Conservation (phyloP, 2,888 invertebrate species). For the Acholoe squamosa region DNA sequence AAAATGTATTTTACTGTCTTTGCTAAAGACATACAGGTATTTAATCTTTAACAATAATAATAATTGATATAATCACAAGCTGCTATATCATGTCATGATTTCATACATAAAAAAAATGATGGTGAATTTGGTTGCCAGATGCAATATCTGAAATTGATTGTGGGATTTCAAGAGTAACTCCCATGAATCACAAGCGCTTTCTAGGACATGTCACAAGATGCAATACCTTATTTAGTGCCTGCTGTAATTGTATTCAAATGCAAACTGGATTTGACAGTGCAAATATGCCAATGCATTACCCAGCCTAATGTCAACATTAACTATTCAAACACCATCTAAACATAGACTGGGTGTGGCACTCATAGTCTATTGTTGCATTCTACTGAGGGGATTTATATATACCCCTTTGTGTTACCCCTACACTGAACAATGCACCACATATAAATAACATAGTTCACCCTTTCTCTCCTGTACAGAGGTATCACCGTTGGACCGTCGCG, state of each 20-base stretch:
- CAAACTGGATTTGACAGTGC: not conserved
- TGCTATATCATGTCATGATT: too few species aligned
- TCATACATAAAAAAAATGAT: too few species aligned
- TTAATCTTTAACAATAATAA: too few species aligned
- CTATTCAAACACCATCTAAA: slow-evolving; percentile 23
- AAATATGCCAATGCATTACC: slow-evolving; percentile 21
- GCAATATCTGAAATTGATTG: too few species aligned
- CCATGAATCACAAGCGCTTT: too few species aligned
- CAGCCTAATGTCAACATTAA: not conserved
- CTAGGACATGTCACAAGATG: too few species aligned
- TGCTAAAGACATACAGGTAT: too few species aligned
- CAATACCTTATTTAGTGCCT: not conserved
- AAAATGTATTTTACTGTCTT: too few species aligned
- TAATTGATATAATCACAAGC: too few species aligned
- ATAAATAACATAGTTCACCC: not conserved
- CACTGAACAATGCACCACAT: not conserved
- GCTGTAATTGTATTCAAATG: not conserved
- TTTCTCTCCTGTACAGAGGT: slow-evolving; percentile 17
- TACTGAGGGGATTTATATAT: not conserved
- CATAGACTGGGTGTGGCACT: not conserved
- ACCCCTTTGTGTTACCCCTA: not conserved
- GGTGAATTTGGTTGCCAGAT: too few species aligned
- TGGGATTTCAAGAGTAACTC: too few species aligned
- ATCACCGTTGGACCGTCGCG: slow-evolving; percentile 73
- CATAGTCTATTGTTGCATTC: not conserved